Evolutionary conservation across 1,140 invertebrate genomes (phyloP), one percentile per base, ranked within the genome.

Genomic region (Philopotamus ludificatus): DNA sequence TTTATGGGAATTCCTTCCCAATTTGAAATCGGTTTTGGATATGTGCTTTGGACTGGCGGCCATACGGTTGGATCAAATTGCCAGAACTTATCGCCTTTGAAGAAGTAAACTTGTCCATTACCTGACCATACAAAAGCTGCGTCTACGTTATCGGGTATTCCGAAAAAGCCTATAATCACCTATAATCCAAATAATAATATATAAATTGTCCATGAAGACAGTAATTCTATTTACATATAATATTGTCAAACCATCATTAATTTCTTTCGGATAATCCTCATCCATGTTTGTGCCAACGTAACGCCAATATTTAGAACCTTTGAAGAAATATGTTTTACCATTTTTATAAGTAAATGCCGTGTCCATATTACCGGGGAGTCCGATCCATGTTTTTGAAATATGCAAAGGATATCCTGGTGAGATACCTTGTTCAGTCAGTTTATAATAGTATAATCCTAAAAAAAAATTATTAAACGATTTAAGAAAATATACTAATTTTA

Each of bases 91-190:
- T 86, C 84, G 76, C 91, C 91, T 79, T 94, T 96, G 78, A 89
- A 94, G 83, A 97, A 96, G 76, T 96, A 97, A 60, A 96, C 95
- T 75, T 97, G 96, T 68, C 93, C 93, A 74, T 98, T 97, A 47
- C 94, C 95, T 47, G 91, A 91, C 94, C 94, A 97, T 0, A 96
- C 92, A 73, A 95, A 87, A 0, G 91, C 93, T 2, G 94, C 91
- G 73, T 97, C 94, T 39, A 97, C 76, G 75, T 95, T 89, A 73
- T 94, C 87, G 0, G 95, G 94, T 60, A 97, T 91, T 3, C 95
- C 95, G 7, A 87, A 88, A 75, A 97, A 98, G 34, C 88, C 78
- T 78, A 65, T 4, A 34, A 34, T 34, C 28, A 34, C 4, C 4
- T 4, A 34, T 4, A 34, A 12, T 34, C 12, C 28, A 12, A 7